These are phyloP conservation scores for Xanthia icteritia DNA, from an alignment of 2,888 invertebrate species.

Conservation along the genomic window DNA sequence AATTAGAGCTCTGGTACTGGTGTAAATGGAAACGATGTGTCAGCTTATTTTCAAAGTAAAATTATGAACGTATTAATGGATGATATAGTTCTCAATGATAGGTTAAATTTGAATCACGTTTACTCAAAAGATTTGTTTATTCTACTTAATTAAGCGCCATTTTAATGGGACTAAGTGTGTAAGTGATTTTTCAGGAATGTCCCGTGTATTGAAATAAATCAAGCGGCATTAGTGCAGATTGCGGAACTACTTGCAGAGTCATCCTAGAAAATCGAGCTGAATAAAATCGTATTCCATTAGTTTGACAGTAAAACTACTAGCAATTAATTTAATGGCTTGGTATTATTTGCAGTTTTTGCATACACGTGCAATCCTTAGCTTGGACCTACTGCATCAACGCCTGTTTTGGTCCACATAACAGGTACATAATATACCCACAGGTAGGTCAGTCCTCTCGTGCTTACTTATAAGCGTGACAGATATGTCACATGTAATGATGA, in stretches of 20 bases:
- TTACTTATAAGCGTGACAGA: conserved; percentile 32
- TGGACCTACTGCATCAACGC: neutral
- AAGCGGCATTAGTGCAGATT: neutral
- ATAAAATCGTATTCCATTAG: neutral
- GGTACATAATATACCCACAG: neutral
- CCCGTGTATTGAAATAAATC: neutral
- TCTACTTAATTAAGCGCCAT: neutral
- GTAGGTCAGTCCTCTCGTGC: conserved; percentile 5
- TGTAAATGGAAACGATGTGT: conserved; percentile 40
- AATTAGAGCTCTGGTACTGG: conserved; percentile 38
- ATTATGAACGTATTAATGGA: conserved; percentile 29
- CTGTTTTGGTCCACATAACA: neutral
- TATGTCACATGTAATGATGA: conserved; percentile 16
- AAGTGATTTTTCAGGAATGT: neutral
- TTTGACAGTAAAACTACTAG: conserved; percentile 2
- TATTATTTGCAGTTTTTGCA: neutral
- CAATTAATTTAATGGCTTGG: neutral
- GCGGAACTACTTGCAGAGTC: neutral
- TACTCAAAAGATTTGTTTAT: too few relatives aligned
- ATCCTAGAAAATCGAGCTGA: neutral
- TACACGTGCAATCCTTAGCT: neutral
- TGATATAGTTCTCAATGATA: conserved; percentile 19
- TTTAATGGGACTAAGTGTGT: neutral
- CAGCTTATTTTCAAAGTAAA: conserved; percentile 46
- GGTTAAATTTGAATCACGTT: neutral